phyloP scores from a whole-genome alignment of 2,888 invertebrate species.

The Lasius platythorax region DNA sequence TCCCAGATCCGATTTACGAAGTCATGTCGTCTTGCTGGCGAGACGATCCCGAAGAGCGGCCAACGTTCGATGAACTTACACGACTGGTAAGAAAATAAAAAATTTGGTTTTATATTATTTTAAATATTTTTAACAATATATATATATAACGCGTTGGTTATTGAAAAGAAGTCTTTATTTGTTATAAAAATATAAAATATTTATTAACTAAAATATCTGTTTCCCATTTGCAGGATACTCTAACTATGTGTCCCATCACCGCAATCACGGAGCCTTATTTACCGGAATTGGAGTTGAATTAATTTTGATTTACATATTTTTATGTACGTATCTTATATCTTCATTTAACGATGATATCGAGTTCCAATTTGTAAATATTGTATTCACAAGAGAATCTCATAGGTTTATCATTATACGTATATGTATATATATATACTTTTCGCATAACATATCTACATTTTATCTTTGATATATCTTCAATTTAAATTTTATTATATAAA shows the following conservation, averaged over 20 bases:
- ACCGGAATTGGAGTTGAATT: slow-evolving; percentile 83
- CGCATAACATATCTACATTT: slow-evolving; percentile 16
- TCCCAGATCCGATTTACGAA: slow-evolving; percentile 93
- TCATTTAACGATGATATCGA: not conserved
- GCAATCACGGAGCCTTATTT: slow-evolving; percentile 83
- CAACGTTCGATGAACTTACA: slow-evolving; percentile 89
- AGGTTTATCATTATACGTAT: slow-evolving; percentile 25
- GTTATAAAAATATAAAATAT: not conserved
- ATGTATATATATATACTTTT: not conserved
- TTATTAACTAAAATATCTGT: slow-evolving; percentile 10
- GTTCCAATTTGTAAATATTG: slow-evolving; percentile 31
- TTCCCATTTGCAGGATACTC: slow-evolving; percentile 80
- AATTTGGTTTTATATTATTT: not conserved
- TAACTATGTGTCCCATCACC: slow-evolving; percentile 84
- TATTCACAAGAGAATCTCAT: slow-evolving; percentile 26
- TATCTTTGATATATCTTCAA: not conserved
- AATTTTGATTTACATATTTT: slow-evolving; percentile 50
- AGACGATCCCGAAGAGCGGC: slow-evolving; percentile 92
- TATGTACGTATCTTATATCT: slow-evolving; percentile 39
- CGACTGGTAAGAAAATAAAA: slow-evolving; percentile 81
- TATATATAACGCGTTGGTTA: not conserved
- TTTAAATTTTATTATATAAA: slow-evolving; percentile 5
- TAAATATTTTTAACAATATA: slow-evolving; percentile 2
- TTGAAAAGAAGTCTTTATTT: not conserved
- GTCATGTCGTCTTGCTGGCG: slow-evolving; percentile 95